Evolutionary conservation across 2,797 vertebrate genomes (phyloP).

Genomic region (Pangasius djambal): DNA sequence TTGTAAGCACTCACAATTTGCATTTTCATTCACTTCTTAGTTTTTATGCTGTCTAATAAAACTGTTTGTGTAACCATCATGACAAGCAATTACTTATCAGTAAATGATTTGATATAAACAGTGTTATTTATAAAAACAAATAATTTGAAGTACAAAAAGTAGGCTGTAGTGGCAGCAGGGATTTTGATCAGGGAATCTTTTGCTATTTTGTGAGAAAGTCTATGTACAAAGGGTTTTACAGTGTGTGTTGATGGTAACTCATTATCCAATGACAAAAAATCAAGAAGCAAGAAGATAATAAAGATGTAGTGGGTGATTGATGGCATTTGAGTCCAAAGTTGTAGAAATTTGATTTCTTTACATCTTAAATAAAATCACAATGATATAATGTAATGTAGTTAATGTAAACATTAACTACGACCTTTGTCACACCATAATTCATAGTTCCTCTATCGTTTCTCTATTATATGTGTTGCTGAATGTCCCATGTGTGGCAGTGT

Average conservation of each 20-base stretch:
- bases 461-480: not conserved
- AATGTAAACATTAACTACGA: not conserved
- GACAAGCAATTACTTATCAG: not conserved
- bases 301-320: not conserved
- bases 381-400: not conserved
- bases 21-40: not conserved
- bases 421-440: not conserved
- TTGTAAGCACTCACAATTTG: not conserved
- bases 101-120: not conserved
- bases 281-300: not conserved
- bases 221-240: too few relatives aligned
- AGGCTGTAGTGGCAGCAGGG: not conserved
- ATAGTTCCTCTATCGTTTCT: not conserved
- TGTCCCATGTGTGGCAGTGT: not conserved
- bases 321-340: not conserved
- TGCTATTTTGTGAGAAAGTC: not conserved
- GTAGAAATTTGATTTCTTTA: not conserved
- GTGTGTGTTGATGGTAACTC: not conserved
- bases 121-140: not conserved
- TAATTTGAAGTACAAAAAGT: not conserved
- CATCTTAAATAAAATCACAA: not conserved
- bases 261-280: not conserved
- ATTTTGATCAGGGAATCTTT: not conserved
- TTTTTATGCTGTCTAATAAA: not conserved
- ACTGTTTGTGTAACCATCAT: not conserved